Conservation (phyloP, 2,797 vertebrate genomes). For the Zalophus californianus region DNA sequence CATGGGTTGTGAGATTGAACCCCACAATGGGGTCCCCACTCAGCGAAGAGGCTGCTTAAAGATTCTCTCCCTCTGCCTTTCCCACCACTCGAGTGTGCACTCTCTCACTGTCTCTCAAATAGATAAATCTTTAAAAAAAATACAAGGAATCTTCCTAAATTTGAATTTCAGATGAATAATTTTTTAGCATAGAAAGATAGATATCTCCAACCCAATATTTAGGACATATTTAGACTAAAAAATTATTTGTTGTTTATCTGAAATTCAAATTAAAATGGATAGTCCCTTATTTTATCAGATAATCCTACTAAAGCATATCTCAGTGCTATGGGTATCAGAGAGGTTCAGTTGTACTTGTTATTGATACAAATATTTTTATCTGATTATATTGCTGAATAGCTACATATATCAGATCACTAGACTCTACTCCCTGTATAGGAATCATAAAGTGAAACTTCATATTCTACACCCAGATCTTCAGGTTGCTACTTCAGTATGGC, state of each 20-base stretch:
- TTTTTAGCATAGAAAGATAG: not conserved
- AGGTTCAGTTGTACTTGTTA: not conserved
- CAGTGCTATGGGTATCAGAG: not conserved
- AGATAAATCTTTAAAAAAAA: no score
- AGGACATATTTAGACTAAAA: not conserved
- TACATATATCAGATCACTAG: not conserved
- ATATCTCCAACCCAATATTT: not conserved
- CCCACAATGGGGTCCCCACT: no score
- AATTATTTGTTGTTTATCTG: not conserved
- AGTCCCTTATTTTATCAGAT: not conserved
- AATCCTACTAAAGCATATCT: not conserved
- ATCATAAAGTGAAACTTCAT: not conserved
- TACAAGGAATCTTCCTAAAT: not conserved
- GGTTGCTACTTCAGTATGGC: not conserved
- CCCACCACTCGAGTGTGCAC: no score
- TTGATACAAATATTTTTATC: not conserved
- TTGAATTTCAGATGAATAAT: conserved; percentile 1
- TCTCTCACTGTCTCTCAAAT: no score
- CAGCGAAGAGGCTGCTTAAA: no score
- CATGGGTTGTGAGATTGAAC: no score
- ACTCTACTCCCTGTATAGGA: not conserved
- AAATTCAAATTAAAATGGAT: conserved; percentile 20
- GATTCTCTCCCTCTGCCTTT: no score
- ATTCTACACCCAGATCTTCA: not conserved
- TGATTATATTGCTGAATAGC: not conserved